phyloP scores from a whole-genome alignment of 2,113 vertebrate genomes.

The Lamprotornis superbus region DNA sequence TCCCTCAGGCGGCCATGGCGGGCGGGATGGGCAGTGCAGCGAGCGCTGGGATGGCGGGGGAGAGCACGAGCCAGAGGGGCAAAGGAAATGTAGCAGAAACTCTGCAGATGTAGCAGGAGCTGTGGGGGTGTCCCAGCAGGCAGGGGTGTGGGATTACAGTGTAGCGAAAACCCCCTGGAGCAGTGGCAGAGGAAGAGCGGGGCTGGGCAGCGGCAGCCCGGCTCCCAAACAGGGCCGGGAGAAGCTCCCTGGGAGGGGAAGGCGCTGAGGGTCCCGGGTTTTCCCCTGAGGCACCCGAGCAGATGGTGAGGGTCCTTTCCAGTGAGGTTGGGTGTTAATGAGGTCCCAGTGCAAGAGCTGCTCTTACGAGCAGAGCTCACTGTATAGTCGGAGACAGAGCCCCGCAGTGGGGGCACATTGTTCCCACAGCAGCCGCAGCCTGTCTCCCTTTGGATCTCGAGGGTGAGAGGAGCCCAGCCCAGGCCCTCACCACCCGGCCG shows the following conservation, averaged over 20 bases:
- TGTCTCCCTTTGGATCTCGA: neutral
- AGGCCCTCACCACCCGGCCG: neutral
- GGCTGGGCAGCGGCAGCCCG: no score
- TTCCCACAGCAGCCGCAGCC: no score
- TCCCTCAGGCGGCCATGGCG: neutral
- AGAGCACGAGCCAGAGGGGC: accelerated
- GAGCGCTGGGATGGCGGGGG: no score
- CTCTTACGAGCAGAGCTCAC: accelerated
- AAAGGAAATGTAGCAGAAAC: neutral
- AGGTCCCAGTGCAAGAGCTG: no score
- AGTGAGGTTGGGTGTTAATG: accelerated
- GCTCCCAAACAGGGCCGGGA: neutral
- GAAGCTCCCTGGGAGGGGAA: neutral
- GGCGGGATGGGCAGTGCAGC: neutral
- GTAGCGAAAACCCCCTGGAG: accelerated
- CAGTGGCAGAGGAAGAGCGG: accelerated
- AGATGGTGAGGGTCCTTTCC: neutral
- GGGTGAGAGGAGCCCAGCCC: accelerated
- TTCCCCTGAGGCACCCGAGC: neutral
- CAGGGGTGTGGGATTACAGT: no score
- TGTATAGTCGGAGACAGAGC: no score
- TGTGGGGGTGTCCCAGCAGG: accelerated
- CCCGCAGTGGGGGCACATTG: neutral
- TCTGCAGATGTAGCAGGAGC: neutral
- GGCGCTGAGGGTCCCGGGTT: accelerated